Evolutionary conservation across 2,797 vertebrate species (phyloP), one percentile per base, ranked within the genome.

Genomic region (Halcyon chelicuti): DNA sequence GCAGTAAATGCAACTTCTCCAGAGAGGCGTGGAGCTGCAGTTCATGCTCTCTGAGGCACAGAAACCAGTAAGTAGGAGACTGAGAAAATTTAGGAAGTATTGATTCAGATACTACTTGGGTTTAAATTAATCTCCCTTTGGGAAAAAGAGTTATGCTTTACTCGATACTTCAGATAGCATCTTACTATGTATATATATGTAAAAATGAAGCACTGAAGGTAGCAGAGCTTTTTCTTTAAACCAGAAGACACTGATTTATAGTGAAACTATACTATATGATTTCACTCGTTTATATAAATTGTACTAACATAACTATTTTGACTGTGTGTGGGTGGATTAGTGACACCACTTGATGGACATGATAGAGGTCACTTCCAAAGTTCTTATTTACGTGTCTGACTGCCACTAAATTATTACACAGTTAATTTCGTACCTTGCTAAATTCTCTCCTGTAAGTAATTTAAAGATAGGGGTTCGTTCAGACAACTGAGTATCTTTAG

Each of bases 111-210:
- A 14, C 47, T 39, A 63, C 14, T 76, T 2, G 3, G 26, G 49
- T 84, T 71, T 44, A 92, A 89, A 81, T 63, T 70, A 67, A 79
- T 88, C 42, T 63, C 4, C 47, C 67, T 75, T 84, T 46, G 79
- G 51, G 55, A 14, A 35, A 77, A 77, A 33, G 19, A 84, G 39
- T 47, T 88, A 31, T 0, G 4, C 29, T 72, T 86, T 46, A 8
- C 18, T 76, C 4, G 1, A 2, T 88, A 40, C 55, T 85, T 92
- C 51, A 49, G 51, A 35, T 46, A 84, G 25, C 12, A 18, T 82
- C 35, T 81, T 81, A 29, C 21, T 7, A 12, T 1, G 0, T 3
- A 0, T 42, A 23, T 74, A 14, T 51, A 16, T 70, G 33, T 39
- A 51, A 87, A 62, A 67, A 44, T 25, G 7, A 54, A 42, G 12